Evolutionary conservation across 2,113 vertebrate species (phyloP).

Genomic region (Psittacara wagleri): DNA sequence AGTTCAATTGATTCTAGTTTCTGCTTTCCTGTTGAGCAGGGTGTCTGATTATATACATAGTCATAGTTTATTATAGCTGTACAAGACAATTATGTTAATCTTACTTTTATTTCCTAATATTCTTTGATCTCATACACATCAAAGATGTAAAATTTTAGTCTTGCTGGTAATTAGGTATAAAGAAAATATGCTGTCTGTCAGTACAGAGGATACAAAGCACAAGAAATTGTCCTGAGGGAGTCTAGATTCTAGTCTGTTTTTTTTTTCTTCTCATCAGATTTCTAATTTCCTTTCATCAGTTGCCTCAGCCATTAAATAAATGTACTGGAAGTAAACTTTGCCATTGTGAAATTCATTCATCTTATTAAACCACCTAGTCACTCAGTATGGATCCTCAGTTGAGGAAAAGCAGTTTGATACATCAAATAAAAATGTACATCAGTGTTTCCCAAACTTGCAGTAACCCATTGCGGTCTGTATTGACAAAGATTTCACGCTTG

Average conservation of each 20-base stretch:
- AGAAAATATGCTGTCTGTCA: slow-evolving; percentile 61
- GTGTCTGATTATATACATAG: not conserved
- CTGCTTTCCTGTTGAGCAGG: not conserved
- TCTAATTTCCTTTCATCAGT: slow-evolving; percentile 58
- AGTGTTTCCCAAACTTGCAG: slow-evolving; percentile 22
- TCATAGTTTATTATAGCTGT: slow-evolving; percentile 52
- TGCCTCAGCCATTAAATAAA: slow-evolving; percentile 51
- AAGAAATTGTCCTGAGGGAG: slow-evolving; percentile 60
- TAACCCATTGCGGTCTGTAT: slow-evolving; percentile 4
- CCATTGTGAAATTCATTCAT: slow-evolving; percentile 53
- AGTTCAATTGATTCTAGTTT: not conserved
- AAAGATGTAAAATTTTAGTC: slow-evolving; percentile 64
- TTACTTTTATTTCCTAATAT: slow-evolving; percentile 64
- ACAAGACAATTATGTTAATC: slow-evolving; percentile 65
- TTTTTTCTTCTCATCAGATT: slow-evolving; percentile 54
- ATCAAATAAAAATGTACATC: slow-evolving; percentile 39
- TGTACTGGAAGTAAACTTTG: slow-evolving; percentile 44
- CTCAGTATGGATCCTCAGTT: slow-evolving; percentile 32
- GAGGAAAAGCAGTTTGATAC: slow-evolving; percentile 1
- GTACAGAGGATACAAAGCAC: slow-evolving; percentile 51
- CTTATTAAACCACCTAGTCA: slow-evolving; percentile 41
- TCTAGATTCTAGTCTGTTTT: slow-evolving; percentile 48
- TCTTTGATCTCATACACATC: slow-evolving; percentile 65
- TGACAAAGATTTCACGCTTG: not conserved
- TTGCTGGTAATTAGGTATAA: slow-evolving; percentile 62